Base-by-base conservation (phyloP, 2,797 vertebrate species). In the Eulemur rubriventer region DNA sequence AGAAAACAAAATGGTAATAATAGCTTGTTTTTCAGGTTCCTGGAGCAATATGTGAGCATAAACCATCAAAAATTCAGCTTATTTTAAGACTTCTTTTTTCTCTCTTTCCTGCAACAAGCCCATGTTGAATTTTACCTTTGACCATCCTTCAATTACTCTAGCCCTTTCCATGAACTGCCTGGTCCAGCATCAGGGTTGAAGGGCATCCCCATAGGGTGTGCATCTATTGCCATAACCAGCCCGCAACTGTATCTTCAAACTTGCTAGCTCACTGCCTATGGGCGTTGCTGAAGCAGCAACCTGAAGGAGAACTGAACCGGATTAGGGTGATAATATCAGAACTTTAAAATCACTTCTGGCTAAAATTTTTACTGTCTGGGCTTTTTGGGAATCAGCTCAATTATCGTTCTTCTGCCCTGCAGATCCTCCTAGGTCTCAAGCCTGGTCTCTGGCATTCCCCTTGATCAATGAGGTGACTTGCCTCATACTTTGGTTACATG, bases 21-120 rank as follows among this genome's bases (percentile, higher is more conserved):
- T 4, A n/a, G 82, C 52, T 85, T 70, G 41, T 8, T 22, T 55
- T 48, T 22, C 2, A 1, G 41, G 8, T 59, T 83, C 75, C 50
- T 33, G 24, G 46, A 83, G 11, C 50, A 86, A n/a, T 18, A 35
- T 14, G n/a, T 72, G 59, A 81, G 88, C 59, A 91, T 28, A 81
- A 93, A 38, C 67, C 80, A 65, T n/a, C n/a, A 52, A 90, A 81
- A 80, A 70, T 76, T 75, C 75, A 89, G 43, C n/a, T 24, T 70
- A 57, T 70, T 59, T 6, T 73, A 89, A 72, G 69, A n/a, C 17
- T 46, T 48, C 63, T 55, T 83, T 50, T 52, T 57, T 43, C 35
- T 91, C 55, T 35, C 43, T 80, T 84, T 97, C 52, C 73, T 91
- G 69, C 70, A 92, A 73, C 1, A 81, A 91, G n/a, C 63, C 22